Conservation (phyloP, 2,888 invertebrate genomes). For the Sinelater perroti region DNA sequence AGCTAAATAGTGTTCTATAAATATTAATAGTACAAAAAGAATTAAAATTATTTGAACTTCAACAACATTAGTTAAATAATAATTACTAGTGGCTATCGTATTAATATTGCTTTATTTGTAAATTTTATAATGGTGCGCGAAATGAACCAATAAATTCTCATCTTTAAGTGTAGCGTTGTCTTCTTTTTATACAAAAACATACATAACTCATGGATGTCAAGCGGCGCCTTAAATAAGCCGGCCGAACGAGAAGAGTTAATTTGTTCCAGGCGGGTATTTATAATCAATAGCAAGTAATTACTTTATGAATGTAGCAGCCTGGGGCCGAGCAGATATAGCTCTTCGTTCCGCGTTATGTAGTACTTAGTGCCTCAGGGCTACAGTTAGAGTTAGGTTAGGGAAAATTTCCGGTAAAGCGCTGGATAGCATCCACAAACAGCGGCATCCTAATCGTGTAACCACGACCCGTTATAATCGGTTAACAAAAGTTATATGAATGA, state of each 20-base stretch:
- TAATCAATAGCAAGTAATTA: slow-evolving; percentile 12
- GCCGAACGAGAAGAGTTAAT: not conserved
- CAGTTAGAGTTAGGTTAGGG: slow-evolving; percentile 7
- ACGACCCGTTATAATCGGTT: slow-evolving; percentile 12
- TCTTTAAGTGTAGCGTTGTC: no score
- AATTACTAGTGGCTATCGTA: no score
- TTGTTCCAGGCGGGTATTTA: not conserved
- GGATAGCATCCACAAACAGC: slow-evolving; percentile 9
- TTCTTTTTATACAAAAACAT: no score
- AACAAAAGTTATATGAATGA: slow-evolving; percentile 6
- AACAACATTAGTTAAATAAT: no score
- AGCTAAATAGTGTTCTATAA: no score
- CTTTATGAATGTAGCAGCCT: slow-evolving; percentile 5
- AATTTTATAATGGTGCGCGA: no score
- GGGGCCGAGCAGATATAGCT: not conserved
- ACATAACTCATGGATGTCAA: no score
- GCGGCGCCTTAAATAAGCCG: no score
- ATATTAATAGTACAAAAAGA: no score
- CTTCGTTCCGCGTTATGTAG: slow-evolving; percentile 1
- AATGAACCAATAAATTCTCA: no score
- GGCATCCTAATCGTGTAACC: slow-evolving; percentile 8
- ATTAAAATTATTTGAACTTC: no score
- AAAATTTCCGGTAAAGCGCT: slow-evolving; percentile 7
- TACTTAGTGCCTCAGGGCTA: not conserved
- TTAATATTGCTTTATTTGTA: no score